Base-by-base conservation (phyloP, 2,113 vertebrate genomes). In the Theropithecus gelada region DNA sequence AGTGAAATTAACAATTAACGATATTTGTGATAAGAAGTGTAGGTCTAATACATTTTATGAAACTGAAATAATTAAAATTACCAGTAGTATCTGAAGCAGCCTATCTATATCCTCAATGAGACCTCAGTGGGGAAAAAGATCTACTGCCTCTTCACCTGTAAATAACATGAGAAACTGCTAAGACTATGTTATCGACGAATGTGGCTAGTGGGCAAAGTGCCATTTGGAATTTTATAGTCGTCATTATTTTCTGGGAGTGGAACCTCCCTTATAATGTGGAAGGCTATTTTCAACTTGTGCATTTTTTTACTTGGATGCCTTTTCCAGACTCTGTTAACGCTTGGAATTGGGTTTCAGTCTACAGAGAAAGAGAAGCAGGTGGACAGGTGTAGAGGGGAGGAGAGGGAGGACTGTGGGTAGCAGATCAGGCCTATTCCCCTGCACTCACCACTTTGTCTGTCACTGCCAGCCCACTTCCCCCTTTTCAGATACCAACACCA, bases 21-120 rank as follows among this genome's bases (percentile, higher is more conserved):
- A 22, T 32, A 76, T 57, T 93, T 86, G 27, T 96, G 55, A 70
- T 48, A 32, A 92, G 68, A 76, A 75, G 3, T 45, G 8, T 7
- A 82, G 45, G 40, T 73, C 66, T 48, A 40, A 73, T 52, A 72
- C 45, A 91, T 59, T 61, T 81, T 85, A 86, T 81, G 55, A 88
- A 96, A 89, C 45, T 64, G 80, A 85, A 76, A 81, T 18, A 45
- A 92, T n/a, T 23, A 50, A 91, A 81, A 79, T 64, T 16, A 52
- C 16, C 25, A 75, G 6, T 16, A 48, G n/a, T 22, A 66, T 43
- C 50, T 38, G 82, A 93, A 52, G 14, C 66, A 64, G 55, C 78
- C 82, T 16, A 11, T n/a, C 45, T 43, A 12, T 13, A 52, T 2
- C 14, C 55, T 88, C 87, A 83, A 0, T 6, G n/a, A 87, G 32